A percentile compares a stretch with the other conserved stretches of the same genome.
Conservation (phyloP, 1,140 invertebrate genomes). For the Melitaea cinxia region DNA sequence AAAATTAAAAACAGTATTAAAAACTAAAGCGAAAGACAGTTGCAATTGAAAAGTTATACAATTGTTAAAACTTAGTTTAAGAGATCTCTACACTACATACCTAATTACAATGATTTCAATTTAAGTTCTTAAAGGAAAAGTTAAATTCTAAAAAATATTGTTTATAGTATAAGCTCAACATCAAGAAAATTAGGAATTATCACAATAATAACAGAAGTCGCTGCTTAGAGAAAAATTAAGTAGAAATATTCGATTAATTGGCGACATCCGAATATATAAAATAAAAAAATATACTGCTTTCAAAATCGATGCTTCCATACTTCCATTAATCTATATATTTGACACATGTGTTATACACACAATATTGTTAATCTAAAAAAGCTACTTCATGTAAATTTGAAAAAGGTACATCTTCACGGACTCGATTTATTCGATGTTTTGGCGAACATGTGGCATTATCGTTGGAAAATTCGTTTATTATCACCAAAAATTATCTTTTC, state of each 20-base stretch:
- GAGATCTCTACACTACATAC: not conserved
- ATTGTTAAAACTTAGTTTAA: not conserved
- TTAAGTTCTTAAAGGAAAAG: not conserved
- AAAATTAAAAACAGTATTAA: not conserved
- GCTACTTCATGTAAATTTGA: constrained; percentile 16
- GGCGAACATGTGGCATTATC: not conserved
- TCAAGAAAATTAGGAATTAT: not conserved
- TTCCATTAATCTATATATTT: not conserved
- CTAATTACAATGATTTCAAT: not conserved
- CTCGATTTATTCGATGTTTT: constrained; percentile 29
- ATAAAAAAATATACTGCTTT: not conserved
- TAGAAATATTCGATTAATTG: not conserved
- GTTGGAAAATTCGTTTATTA: constrained; percentile 5
- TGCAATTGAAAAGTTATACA: not conserved
- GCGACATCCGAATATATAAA: not conserved
- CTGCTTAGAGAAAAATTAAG: not conserved
- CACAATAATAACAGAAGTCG: not conserved
- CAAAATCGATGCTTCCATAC: not conserved
- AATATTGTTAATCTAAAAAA: constrained; percentile 3
- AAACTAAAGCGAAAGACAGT: not conserved
- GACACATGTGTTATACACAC: not conserved
- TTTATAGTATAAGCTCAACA: not conserved
- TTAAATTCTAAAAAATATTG: not conserved
- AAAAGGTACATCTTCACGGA: constrained; percentile 14
- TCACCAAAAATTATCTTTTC: constrained; percentile 1